Evolutionary conservation across 2,888 invertebrate species (phyloP).

Genomic region (Drosophila tanythrix): DNA sequence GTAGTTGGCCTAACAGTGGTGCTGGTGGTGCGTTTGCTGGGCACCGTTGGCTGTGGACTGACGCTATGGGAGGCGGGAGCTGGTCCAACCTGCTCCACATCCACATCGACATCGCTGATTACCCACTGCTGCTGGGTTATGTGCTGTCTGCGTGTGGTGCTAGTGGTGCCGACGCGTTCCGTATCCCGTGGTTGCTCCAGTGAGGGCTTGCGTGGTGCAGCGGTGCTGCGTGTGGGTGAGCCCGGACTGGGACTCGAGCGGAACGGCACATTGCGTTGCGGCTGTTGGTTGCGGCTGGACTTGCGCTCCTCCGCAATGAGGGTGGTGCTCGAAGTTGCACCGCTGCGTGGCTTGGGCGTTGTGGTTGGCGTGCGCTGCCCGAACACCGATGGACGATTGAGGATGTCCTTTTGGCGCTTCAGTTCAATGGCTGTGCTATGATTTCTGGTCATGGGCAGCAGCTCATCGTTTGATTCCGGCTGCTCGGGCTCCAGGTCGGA

Average conservation of each 20-base stretch:
- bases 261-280: constrained; percentile 10
- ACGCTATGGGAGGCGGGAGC: constrained; percentile 25
- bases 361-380: constrained; percentile 29
- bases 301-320: constrained; percentile 59
- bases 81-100: constrained; percentile 47
- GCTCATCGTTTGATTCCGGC: constrained; percentile 87
- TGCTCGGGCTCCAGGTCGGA: constrained; percentile 49
- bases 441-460: constrained; percentile 87
- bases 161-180: constrained; percentile 26
- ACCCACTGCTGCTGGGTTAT: constrained; percentile 69
- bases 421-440: constrained; percentile 80
- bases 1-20: constrained; percentile 1
- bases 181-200: constrained; percentile 33
- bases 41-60: constrained; percentile 21
- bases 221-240: constrained; percentile 33
- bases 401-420: constrained; percentile 85
- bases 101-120: constrained; percentile 54
- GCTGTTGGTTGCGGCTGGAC: constrained; percentile 44
- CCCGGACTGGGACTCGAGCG: constrained; percentile 22
- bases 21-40: constrained; percentile 6
- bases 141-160: constrained; percentile 52
- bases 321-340: constrained; percentile 32
- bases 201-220: constrained; percentile 46
- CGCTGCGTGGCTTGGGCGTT: constrained; percentile 15
- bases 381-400: constrained; percentile 85